phyloP scores from a whole-genome alignment of 1,140 invertebrate genomes.

The Ridgeia piscesae region DNA sequence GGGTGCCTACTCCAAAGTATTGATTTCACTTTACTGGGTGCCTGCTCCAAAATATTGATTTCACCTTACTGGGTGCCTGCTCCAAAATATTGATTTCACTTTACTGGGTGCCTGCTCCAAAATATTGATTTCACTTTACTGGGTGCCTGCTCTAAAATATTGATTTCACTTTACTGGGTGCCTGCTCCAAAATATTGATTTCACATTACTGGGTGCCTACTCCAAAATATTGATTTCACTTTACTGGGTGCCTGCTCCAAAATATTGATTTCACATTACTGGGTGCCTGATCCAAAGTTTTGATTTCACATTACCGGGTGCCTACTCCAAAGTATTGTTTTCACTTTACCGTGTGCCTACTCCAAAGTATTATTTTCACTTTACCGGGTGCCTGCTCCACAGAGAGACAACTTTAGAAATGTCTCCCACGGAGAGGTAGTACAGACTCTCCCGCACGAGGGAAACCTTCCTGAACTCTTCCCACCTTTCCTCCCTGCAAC shows the following conservation, averaged over 20 bases:
- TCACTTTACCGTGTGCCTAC: too few species aligned
- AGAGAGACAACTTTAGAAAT: conserved; percentile 33
- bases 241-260: neutral
- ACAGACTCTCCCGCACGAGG: conserved; percentile 35
- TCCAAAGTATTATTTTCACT: neutral
- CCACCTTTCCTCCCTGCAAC: conserved; percentile 44
- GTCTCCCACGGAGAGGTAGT: conserved; percentile 30
- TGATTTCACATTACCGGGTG: too few species aligned
- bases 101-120: too few species aligned
- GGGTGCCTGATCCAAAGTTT: conserved; percentile 37
- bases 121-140: too few species aligned
- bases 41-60: neutral
- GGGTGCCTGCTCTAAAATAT: neutral
- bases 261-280: conserved; percentile 26
- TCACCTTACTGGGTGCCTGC: conserved; percentile 35
- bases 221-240: too few species aligned
- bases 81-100: conserved; percentile 29
- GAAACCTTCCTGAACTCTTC: conserved; percentile 39
- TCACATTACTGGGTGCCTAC: too few species aligned
- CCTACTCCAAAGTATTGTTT: too few species aligned
- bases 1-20: too few species aligned
- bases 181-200: conserved; percentile 32
- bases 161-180: conserved; percentile 32
- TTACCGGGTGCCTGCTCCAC: conserved; percentile 39
- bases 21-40: too few species aligned